Evolutionary conservation across 2,113 vertebrate species (phyloP), one percentile per base, ranked within the genome.

Genomic region (Sander vitreus): DNA sequence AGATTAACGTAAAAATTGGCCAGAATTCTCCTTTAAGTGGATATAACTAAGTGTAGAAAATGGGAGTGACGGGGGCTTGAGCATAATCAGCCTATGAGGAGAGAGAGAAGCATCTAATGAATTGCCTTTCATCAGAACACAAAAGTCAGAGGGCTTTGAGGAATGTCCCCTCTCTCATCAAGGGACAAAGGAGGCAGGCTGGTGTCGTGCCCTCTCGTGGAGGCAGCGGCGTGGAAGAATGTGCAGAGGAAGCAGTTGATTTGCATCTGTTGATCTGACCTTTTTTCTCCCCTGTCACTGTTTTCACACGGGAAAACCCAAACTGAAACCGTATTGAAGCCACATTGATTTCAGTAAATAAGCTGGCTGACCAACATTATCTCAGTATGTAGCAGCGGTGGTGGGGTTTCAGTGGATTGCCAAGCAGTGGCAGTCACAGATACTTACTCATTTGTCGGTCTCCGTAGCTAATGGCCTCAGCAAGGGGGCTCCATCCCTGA

Each of bases 401-500:
- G 25, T 43, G 23, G 36, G 21, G 66, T 57, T 14, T 60, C 45
- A 33, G 57, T 50, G 14, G 30, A 30, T 51, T 21, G 47, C 53
- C 14, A 9, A 45, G 25, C 58, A 68, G 21, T 12, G 58, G n/a
- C 53, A 53, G n/a, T 71, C 48, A 36, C 16, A 27, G 57, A 66
- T 59, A 88, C 98, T 96, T 96, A 99, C 99, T 99, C 98, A 99
- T 99, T 93, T 99, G 98, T 89, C 99, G 95, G 89, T 99, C 98
- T 96, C 99, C 99, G 53, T 99, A 99, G 94, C 99, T 99, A 94
- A 99, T 99, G 94, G 99, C 99, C 95, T 99, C 99, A 0, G 99
- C 99, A 48, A 99, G 96, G 76, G 99, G 98, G 94, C 98, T 99
- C 99, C 99, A 99, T 95, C 99, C 99, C 96, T 99, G 99, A 96